Conservation (phyloP, 1,140 invertebrate species). For the Mya arenaria region DNA sequence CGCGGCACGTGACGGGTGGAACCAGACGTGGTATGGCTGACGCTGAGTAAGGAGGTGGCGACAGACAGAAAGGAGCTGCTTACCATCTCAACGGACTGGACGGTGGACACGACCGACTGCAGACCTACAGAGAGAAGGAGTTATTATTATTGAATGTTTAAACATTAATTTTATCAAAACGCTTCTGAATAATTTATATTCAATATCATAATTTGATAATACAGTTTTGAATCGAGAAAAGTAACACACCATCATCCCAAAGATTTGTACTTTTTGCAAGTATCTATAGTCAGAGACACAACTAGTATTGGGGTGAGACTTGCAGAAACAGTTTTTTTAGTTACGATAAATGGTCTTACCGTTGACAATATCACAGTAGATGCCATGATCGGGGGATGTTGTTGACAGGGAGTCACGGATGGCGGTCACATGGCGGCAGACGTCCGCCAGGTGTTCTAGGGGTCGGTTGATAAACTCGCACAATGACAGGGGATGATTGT, state of each 20-base stretch:
- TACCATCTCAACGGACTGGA: background rate
- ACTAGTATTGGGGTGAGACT: no score
- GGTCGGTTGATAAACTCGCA: slow-evolving; percentile 36
- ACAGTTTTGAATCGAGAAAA: background rate
- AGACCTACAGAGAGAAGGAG: slow-evolving; percentile 3
- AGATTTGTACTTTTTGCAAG: background rate
- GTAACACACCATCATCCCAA: background rate
- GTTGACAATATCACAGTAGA: slow-evolving; percentile 7
- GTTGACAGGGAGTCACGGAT: background rate
- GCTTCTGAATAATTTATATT: background rate
- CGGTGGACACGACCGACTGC: background rate
- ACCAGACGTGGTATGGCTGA: no score
- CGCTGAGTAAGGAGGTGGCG: no score
- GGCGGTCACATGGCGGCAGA: slow-evolving; percentile 3
- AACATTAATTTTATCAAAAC: background rate
- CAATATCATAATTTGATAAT: background rate
- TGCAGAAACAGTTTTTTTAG: no score
- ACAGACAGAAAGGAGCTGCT: background rate
- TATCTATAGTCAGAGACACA: no score
- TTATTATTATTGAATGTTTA: no score
- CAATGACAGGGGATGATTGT: slow-evolving; percentile 2
- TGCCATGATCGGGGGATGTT: background rate
- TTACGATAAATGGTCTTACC: no score
- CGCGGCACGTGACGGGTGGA: slow-evolving; percentile 7
- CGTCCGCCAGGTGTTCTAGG: slow-evolving; percentile 2